These are phyloP conservation scores for Callionymus lyra DNA, from an alignment of 2,113 vertebrate species.

Conservation along the genomic window DNA sequence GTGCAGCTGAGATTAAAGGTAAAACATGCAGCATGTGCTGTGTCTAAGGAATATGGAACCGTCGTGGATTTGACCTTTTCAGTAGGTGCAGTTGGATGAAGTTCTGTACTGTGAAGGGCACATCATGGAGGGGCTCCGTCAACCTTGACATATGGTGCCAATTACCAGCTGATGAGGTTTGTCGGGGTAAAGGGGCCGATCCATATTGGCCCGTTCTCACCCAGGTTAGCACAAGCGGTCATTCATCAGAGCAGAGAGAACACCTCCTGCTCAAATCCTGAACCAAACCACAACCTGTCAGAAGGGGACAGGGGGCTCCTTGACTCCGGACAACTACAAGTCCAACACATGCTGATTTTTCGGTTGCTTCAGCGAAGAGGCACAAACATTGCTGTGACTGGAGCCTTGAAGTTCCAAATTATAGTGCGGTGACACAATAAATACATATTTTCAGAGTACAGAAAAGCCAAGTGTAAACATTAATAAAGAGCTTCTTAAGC, in stretches of 20 bases:
- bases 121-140: slow-evolving; percentile 27
- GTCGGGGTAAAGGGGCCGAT: slow-evolving; percentile 55
- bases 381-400: slow-evolving; percentile 5
- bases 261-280: slow-evolving; percentile 45
- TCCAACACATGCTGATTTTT: slow-evolving; percentile 17
- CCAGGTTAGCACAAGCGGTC: slow-evolving; percentile 52
- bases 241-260: slow-evolving; percentile 47
- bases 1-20: not conserved
- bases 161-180: slow-evolving; percentile 52
- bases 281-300: slow-evolving; percentile 41
- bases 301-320: slow-evolving; percentile 32
- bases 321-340: slow-evolving; percentile 26
- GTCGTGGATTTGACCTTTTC: slow-evolving; percentile 1
- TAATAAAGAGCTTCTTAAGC: no score
- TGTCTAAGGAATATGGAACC: no score
- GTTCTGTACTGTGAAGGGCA: slow-evolving; percentile 23
- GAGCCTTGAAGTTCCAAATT: no score
- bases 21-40: no score
- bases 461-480: no score
- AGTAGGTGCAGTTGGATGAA: slow-evolving; percentile 3
- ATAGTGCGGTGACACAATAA: no score
- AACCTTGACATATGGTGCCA: slow-evolving; percentile 60
- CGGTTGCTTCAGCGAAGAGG: slow-evolving; percentile 6
- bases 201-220: slow-evolving; percentile 47
- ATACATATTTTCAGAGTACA: not conserved